phyloP scores from a whole-genome alignment of 2,113 vertebrate genomes.

The Sialia sialis region DNA sequence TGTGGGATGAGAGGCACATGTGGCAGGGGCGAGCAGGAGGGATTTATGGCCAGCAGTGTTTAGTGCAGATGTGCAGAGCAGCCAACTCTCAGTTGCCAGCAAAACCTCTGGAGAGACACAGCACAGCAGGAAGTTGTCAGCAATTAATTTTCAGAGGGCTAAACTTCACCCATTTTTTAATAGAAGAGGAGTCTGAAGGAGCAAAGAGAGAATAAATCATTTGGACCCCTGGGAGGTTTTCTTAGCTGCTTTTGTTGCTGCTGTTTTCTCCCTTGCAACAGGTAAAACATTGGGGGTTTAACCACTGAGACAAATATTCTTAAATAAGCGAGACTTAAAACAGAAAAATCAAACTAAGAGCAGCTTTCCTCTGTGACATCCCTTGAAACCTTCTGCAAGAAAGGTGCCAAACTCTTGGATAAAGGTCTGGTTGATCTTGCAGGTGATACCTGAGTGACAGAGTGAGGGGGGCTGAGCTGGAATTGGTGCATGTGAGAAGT shows the following conservation, averaged over 20 bases:
- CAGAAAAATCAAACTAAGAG: not conserved
- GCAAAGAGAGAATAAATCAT: constrained; percentile 43
- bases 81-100: constrained; percentile 19
- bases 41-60: constrained; percentile 33
- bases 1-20: not conserved
- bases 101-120: constrained; percentile 51
- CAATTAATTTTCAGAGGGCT: constrained; percentile 59
- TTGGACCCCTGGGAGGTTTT: not conserved
- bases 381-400: not conserved
- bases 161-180: constrained; percentile 57
- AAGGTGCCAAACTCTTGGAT: not conserved
- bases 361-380: not conserved
- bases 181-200: constrained; percentile 30
- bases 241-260: not conserved
- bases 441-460: not conserved
- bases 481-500: not conserved
- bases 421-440: not conserved
- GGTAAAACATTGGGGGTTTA: not conserved
- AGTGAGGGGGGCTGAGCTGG: not conserved
- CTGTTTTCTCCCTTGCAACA: not conserved
- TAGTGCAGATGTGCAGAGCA: constrained; percentile 51
- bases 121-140: constrained; percentile 23
- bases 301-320: not conserved
- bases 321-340: not conserved
- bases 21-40: not conserved